Conservation (phyloP, 2,797 vertebrate species). For the Craterocephalus amniculus region DNA sequence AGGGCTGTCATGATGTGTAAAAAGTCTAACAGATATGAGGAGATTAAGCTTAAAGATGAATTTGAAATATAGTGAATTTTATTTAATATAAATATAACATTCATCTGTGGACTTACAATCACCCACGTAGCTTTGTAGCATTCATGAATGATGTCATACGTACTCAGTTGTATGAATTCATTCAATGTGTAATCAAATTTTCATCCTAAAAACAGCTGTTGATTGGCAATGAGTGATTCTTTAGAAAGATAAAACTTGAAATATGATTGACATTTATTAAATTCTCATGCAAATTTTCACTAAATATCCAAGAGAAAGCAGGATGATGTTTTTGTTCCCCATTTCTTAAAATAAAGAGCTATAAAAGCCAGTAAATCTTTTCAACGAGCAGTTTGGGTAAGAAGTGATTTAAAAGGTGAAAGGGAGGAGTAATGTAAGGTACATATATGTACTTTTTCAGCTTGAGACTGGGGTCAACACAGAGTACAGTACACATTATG, state of each 20-base stretch:
- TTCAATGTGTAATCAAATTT: conserved; percentile 35
- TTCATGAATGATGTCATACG: conserved; percentile 24
- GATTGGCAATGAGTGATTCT: conserved; percentile 8
- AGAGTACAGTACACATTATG: conserved; percentile 45
- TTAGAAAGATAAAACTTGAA: not conserved
- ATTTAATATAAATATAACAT: no score
- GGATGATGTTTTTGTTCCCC: not conserved
- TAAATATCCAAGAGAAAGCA: not conserved
- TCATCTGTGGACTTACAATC: not conserved
- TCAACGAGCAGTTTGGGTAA: not conserved
- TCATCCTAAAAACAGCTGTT: conserved; percentile 48
- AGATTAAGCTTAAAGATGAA: conserved; percentile 2
- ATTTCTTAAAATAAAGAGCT: not conserved
- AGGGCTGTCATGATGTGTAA: not conserved
- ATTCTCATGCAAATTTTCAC: not conserved
- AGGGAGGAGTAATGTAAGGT: not conserved
- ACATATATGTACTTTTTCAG: conserved; percentile 14
- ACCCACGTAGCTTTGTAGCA: conserved; percentile 15
- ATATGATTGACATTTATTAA: not conserved
- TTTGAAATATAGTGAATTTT: not conserved
- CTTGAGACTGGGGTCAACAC: conserved; percentile 23
- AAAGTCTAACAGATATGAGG: not conserved
- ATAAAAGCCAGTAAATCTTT: not conserved
- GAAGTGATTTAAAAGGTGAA: not conserved
- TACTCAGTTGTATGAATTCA: conserved; percentile 23